These are phyloP conservation scores for human (Homo sapiens) DNA, from an alignment of 2,113 vertebrate species.

Conservation along the genomic window DNA sequence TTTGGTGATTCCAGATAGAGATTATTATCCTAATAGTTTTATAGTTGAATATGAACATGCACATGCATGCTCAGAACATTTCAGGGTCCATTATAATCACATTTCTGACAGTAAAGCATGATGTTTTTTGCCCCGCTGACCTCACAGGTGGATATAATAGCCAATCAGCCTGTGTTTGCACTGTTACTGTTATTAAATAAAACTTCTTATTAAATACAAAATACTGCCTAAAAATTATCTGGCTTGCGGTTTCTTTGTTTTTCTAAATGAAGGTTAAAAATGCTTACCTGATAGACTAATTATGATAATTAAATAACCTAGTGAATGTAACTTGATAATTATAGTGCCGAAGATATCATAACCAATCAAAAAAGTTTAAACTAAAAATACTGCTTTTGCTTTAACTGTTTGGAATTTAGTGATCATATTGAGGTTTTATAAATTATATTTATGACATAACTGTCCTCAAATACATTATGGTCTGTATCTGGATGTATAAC, in stretches of 20 bases:
- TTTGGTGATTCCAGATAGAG: background rate
- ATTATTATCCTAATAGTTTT: background rate
- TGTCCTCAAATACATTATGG: background rate
- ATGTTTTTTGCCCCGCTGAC: background rate
- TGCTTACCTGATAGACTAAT: background rate
- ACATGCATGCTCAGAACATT: background rate
- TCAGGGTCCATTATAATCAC: background rate
- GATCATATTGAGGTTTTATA: background rate
- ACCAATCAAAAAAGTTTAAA: background rate
- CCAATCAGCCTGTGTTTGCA: background rate
- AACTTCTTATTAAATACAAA: background rate
- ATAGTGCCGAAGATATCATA: background rate
- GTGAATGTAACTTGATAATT: background rate
- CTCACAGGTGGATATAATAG: background rate
- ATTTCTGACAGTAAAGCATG: background rate
- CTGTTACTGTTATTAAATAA: background rate
- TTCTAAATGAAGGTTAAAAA: background rate
- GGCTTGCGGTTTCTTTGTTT: background rate
- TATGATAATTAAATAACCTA: background rate
- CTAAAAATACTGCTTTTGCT: background rate
- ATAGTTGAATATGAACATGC: background rate
- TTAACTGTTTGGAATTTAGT: background rate
- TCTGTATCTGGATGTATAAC: background rate
- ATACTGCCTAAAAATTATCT: background rate
- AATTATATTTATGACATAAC: background rate